These are phyloP conservation scores for Osmerus eperlanus DNA, from an alignment of 2,113 vertebrate genomes.

Conservation along the genomic window DNA sequence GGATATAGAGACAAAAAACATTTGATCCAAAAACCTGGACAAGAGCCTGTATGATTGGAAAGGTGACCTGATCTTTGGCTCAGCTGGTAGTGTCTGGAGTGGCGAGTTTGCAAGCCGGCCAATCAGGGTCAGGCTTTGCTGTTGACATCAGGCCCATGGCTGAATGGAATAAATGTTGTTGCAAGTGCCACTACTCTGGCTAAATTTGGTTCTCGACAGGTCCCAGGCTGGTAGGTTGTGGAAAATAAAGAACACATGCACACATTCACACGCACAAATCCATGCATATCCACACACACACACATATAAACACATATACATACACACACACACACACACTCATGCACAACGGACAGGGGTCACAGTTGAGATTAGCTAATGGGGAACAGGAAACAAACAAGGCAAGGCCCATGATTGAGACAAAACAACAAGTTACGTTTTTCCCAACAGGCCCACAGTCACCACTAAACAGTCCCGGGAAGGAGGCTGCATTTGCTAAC, in stretches of 20 bases:
- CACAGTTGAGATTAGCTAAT: neutral
- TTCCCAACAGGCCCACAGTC: conserved; percentile 2
- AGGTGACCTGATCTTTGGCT: conserved; percentile 25
- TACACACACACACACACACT: neutral
- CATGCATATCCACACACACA: neutral
- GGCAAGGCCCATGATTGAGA: neutral
- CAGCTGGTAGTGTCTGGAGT: conserved; percentile 17
- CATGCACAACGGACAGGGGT: neutral
- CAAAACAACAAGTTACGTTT: conserved; percentile 4
- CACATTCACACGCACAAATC: neutral
- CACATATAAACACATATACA: conserved; percentile 1
- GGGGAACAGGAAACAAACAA: conserved; percentile 2
- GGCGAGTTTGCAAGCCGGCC: neutral
- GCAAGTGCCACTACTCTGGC: neutral
- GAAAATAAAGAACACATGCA: neutral
- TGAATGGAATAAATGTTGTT: conserved; percentile 1
- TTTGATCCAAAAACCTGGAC: conserved; percentile 36
- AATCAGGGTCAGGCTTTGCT: conserved; percentile 3
- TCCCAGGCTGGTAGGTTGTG: neutral
- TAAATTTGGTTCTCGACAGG: neutral
- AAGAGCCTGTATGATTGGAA: conserved; percentile 31
- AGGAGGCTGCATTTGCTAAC: neutral
- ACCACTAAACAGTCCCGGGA: no score
- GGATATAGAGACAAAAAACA: conserved; percentile 49
- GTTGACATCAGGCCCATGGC: neutral